Conservation (phyloP, 2,888 invertebrate species). For the Eugnorisma glareosa region DNA sequence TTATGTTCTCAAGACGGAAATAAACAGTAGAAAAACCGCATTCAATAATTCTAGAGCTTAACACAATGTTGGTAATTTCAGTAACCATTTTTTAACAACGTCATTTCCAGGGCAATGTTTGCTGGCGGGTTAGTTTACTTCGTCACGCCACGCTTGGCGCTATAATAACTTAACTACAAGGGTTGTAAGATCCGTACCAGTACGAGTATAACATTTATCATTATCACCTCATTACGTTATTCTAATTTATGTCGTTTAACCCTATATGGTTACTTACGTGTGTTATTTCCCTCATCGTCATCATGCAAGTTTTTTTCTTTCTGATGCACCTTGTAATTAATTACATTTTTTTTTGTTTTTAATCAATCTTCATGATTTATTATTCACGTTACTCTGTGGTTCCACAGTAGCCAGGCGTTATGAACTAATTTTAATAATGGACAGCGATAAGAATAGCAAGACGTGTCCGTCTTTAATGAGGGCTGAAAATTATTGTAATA, state of each 20-base stretch:
- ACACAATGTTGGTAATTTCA: constrained; percentile 1
- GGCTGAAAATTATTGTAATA: constrained; percentile 4
- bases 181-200: constrained; percentile 50
- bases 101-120: constrained; percentile 50
- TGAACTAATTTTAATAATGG: constrained; percentile 28
- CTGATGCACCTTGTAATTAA: not conserved
- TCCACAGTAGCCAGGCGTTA: constrained; percentile 5
- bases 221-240: constrained; percentile 48
- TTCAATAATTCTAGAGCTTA: constrained; percentile 28
- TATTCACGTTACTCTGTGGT: not conserved
- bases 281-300: constrained; percentile 7
- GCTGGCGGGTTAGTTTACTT: constrained; percentile 52
- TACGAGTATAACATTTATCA: constrained; percentile 44
- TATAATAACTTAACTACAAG: constrained; percentile 62
- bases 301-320: not conserved
- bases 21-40: constrained; percentile 8
- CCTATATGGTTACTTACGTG: constrained; percentile 1
- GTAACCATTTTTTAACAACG: constrained; percentile 27
- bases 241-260: constrained; percentile 31
- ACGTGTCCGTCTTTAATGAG: not conserved
- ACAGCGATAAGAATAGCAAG: not conserved
- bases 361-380: not conserved
- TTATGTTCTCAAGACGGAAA: not conserved
- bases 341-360: not conserved
- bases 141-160: constrained; percentile 60